These are phyloP conservation scores for Caenorhabditis briggsae DNA, from an alignment of 1,140 invertebrate genomes.

Conservation along the genomic window DNA sequence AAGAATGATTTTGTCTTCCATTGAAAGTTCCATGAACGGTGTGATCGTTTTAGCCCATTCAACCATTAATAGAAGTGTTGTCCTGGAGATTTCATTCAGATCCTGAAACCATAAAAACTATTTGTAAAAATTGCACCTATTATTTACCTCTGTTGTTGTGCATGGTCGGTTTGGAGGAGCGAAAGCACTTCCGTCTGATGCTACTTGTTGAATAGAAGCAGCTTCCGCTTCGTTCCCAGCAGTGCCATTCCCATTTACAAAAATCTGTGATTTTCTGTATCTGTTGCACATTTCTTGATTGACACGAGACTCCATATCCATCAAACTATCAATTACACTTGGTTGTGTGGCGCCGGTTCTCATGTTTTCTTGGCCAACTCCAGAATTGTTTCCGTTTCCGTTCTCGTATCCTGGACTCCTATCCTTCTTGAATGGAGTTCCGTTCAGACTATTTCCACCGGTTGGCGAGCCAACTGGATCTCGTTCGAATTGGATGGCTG, in stretches of 20 bases:
- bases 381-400: constrained; percentile 11
- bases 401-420: constrained; percentile 38
- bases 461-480: constrained; percentile 72
- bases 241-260: background rate
- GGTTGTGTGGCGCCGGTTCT: constrained; percentile 57
- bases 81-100: constrained; percentile 76
- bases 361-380: constrained; percentile 11
- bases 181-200: constrained; percentile 33
- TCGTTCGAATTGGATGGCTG: constrained; percentile 77
- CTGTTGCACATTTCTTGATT: constrained; percentile 74
- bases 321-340: constrained; percentile 72
- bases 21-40: constrained; percentile 63
- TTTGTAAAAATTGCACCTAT: background rate
- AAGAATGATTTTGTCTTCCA: constrained; percentile 74
- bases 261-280: constrained; percentile 70
- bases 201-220: background rate
- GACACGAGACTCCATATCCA: constrained; percentile 76
- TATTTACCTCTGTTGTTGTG: constrained; percentile 55
- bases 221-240: background rate
- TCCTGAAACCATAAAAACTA: constrained; percentile 62
- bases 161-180: constrained; percentile 59
- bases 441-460: constrained; percentile 10
- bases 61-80: constrained; percentile 76
- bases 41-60: constrained; percentile 75
- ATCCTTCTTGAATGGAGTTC: constrained; percentile 40